Conservation (phyloP, 1,140 invertebrate species). For the Aphelinus atriplicis region DNA sequence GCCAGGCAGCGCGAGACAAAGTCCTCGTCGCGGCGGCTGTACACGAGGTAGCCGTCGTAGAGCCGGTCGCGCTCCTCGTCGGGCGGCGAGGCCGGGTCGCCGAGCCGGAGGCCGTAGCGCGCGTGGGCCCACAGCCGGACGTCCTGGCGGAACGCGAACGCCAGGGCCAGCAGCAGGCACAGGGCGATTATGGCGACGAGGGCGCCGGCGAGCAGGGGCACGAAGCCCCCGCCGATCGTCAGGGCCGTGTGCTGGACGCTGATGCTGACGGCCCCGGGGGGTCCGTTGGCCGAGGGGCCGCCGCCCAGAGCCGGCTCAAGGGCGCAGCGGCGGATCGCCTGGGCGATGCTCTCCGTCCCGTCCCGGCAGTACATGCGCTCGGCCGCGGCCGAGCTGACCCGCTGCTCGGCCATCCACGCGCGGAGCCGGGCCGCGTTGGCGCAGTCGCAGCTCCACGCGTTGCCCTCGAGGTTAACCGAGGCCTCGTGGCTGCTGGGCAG, state of each 20-base stretch:
- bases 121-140: slow-evolving; percentile 79
- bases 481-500: slow-evolving; percentile 75
- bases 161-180: slow-evolving; percentile 74
- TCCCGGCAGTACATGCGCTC: slow-evolving; percentile 75
- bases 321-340: slow-evolving; percentile 70
- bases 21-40: slow-evolving; percentile 85
- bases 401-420: slow-evolving; percentile 77
- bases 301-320: slow-evolving; percentile 55
- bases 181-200: slow-evolving; percentile 78
- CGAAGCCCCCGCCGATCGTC: slow-evolving; percentile 70
- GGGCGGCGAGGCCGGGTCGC: slow-evolving; percentile 69
- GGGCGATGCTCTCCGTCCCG: slow-evolving; percentile 69
- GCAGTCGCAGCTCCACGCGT: slow-evolving; percentile 93
- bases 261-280: slow-evolving; percentile 47
- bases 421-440: slow-evolving; percentile 80
- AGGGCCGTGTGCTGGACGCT: slow-evolving; percentile 57
- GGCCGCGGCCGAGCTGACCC: slow-evolving; percentile 61
- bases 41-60: slow-evolving; percentile 89
- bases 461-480: slow-evolving; percentile 80
- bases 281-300: slow-evolving; percentile 58
- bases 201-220: slow-evolving; percentile 78
- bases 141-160: slow-evolving; percentile 81
- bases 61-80: slow-evolving; percentile 77
- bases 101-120: slow-evolving; percentile 78
- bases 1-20: slow-evolving; percentile 82